Conservation (phyloP, 2,113 vertebrate genomes). For the Eudorcas thomsonii region DNA sequence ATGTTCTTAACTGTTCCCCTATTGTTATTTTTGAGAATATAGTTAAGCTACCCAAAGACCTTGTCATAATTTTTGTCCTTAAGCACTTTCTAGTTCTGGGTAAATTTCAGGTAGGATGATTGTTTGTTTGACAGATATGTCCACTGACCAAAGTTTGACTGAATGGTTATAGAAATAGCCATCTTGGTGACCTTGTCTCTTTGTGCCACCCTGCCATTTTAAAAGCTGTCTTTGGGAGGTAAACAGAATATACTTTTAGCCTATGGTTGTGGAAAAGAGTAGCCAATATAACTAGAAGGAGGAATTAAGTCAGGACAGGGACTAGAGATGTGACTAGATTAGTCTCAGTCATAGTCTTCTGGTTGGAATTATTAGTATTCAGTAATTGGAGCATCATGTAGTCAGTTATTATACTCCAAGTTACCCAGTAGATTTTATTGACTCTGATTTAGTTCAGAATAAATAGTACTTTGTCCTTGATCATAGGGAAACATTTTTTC, state of each 20-base stretch:
- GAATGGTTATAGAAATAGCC: not conserved
- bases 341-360: not conserved
- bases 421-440: not conserved
- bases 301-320: not conserved
- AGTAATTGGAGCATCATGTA: not conserved
- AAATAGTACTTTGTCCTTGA: not conserved
- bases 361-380: conserved; percentile 5
- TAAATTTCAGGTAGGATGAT: not conserved
- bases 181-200: not conserved
- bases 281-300: not conserved
- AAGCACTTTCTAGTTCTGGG: not conserved
- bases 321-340: not conserved
- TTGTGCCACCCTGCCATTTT: not conserved
- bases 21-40: not conserved
- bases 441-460: not conserved
- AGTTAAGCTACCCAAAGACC: not conserved
- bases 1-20: not conserved
- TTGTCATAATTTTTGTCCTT: not conserved
- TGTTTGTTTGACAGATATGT: not conserved
- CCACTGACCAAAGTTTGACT: not conserved
- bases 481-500: not conserved
- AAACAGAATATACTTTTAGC: not conserved
- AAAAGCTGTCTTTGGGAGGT: conserved; percentile 8
- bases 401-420: not conserved
- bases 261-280: not conserved